Evolutionary conservation across 1,140 invertebrate species (phyloP), one percentile per base, ranked within the genome.

Genomic region (Trichonephila clavata): DNA sequence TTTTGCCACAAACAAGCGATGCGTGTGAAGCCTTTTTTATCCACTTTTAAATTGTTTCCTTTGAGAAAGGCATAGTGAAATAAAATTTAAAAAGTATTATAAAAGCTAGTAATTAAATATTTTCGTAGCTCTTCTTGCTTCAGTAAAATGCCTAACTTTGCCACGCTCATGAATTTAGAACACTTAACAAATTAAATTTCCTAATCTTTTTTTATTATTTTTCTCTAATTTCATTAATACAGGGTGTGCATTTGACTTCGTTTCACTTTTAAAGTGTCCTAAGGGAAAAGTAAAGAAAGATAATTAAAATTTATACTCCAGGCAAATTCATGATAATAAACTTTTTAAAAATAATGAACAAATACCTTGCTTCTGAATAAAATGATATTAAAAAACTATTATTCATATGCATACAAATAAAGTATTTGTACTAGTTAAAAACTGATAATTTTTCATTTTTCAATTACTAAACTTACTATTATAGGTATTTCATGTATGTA

Each of bases 121-220:
- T 84, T 84, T 59, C 4, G 16, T n/a, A 84, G 83, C 21, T 60
- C 24, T 50, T 27, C 13, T 59, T 60, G 83, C 13, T 84, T 84
- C 83, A 59, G 27, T 8, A 59, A 84, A 60, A 57, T 84, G 83
- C 43, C 60, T 84, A 84, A 59, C 24, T 84, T 27, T 32, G 14
- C 32, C 3, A 20, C 71, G 5, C 32, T 39, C 71, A 39, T 39
- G 71, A 84, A 59, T 84, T 84, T 60, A 59, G 8, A 59, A 50
- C 83, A 84, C 83, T 84, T 84, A 84, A 27, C 83, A 84, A 84
- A 84, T 84, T 84, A 84, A 84, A 60, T 50, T n/a, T 77, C 27
- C 10, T 39, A 77, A 39, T 16, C 16, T 77, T 77, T 32, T 80
- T 80, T 84, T 84, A 59, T 57, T 8, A 8, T n/a, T 14, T 60